Percentiles rank a stretch among this genome's conserved stretches.
Evolutionary conservation across 2,888 invertebrate genomes (phyloP).

Genomic region (Oscheius sp.): DNA sequence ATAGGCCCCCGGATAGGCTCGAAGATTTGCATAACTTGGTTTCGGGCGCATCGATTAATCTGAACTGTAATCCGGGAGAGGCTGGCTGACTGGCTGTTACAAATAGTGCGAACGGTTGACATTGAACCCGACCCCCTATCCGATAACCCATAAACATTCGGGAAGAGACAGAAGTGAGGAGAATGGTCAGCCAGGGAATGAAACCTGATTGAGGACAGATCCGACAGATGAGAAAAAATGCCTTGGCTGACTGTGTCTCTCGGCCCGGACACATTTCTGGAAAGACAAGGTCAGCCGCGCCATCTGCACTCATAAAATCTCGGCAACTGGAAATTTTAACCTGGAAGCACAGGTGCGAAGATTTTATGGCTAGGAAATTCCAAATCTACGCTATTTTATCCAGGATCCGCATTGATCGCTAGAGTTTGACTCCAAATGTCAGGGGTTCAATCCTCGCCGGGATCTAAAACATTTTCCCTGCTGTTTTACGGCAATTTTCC

Average conservation of each 20-base stretch:
- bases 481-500: too few species aligned
- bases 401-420: too few species aligned
- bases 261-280: too few species aligned
- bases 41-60: slow-evolving; percentile 33
- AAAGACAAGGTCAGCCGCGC: too few species aligned
- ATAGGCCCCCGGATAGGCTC: slow-evolving; percentile 22
- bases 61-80: slow-evolving; percentile 25
- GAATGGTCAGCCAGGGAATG: not conserved
- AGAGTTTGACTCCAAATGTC: too few species aligned
- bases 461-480: too few species aligned
- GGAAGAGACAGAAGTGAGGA: not conserved
- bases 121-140: slow-evolving; percentile 19
- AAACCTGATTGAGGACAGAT: slow-evolving; percentile 4
- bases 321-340: too few species aligned
- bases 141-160: slow-evolving; percentile 31
- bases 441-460: too few species aligned
- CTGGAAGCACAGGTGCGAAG: too few species aligned
- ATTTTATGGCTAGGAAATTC: too few species aligned
- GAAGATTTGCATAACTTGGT: slow-evolving; percentile 33
- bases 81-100: slow-evolving; percentile 10
- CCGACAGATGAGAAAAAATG: not conserved
- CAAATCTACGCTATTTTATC: too few species aligned
- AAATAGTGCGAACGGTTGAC: slow-evolving; percentile 24
- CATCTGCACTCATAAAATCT: too few species aligned
- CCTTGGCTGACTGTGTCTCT: not conserved